These are phyloP conservation scores for Calephelis nemesis DNA, from an alignment of 1,140 invertebrate genomes.

Conservation along the genomic window DNA sequence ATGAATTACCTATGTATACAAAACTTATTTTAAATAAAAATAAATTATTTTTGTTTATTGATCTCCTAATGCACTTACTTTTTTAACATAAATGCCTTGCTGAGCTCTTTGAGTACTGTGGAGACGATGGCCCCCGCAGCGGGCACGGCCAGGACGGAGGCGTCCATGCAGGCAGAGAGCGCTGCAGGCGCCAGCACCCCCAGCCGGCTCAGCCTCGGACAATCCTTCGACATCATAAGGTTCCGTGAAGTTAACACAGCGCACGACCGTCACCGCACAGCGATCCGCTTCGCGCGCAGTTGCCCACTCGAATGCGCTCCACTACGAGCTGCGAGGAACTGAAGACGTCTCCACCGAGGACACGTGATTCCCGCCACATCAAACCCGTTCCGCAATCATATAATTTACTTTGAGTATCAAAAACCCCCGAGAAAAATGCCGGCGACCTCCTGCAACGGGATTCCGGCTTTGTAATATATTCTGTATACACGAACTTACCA, in stretches of 20 bases:
- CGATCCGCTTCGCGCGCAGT: constrained; percentile 67
- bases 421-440: constrained; percentile 6
- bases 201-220: constrained; percentile 52
- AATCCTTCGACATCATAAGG: constrained; percentile 58
- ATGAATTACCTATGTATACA: too few relatives aligned
- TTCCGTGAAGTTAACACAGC: constrained; percentile 28
- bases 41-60: not conserved
- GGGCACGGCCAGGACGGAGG: constrained; percentile 79
- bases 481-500: too few relatives aligned
- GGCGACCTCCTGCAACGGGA: constrained; percentile 2
- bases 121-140: constrained; percentile 81
- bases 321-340: not conserved
- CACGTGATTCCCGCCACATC: not conserved
- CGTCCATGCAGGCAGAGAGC: constrained; percentile 69
- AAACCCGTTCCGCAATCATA: not conserved
- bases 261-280: constrained; percentile 61
- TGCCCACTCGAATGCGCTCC: constrained; percentile 47
- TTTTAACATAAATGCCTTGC: constrained; percentile 74
- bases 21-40: too few relatives aligned
- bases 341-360: constrained; percentile 1
- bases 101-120: constrained; percentile 76
- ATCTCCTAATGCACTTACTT: constrained; percentile 47
- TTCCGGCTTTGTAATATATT: not conserved
- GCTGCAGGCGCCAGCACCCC: constrained; percentile 67
- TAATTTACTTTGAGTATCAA: not conserved